phyloP scores from a whole-genome alignment of 2,113 vertebrate species.

The Phalacrocorax pelagicus region DNA sequence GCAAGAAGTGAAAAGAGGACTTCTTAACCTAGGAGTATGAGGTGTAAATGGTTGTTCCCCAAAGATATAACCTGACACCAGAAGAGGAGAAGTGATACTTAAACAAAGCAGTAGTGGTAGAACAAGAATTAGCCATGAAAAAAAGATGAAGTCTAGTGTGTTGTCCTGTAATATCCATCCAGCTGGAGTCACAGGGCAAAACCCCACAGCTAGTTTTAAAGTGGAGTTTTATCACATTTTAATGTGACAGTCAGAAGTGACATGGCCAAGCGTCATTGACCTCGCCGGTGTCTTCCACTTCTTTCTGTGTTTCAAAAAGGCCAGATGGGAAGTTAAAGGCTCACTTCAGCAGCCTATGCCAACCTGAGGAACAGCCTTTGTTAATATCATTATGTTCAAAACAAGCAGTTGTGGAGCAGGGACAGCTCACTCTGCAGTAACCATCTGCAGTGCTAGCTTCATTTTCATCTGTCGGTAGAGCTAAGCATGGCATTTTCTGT shows the following conservation, averaged over 20 bases:
- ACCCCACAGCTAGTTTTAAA: background rate
- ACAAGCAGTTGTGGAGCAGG: background rate
- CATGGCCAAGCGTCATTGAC: fast-evolving
- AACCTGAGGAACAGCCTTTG: background rate
- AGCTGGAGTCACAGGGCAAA: background rate
- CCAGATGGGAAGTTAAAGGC: background rate
- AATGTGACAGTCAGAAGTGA: background rate
- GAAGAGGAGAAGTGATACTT: background rate
- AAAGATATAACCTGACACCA: background rate
- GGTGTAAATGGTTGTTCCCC: background rate
- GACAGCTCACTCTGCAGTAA: background rate
- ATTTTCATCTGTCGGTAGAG: background rate
- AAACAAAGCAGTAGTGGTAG: background rate
- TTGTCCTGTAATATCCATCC: background rate
- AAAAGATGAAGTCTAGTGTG: background rate
- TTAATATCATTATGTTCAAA: background rate
- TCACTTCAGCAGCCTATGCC: background rate
- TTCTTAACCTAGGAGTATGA: background rate
- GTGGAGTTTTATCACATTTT: background rate
- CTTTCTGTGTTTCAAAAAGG: background rate
- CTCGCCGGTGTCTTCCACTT: background rate
- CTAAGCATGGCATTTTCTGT: background rate
- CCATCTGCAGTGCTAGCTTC: background rate
- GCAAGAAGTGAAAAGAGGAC: background rate
- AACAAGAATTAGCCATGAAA: background rate